phyloP scores from a whole-genome alignment of 2,113 vertebrate species.

The Emydocephalus ijimae region DNA sequence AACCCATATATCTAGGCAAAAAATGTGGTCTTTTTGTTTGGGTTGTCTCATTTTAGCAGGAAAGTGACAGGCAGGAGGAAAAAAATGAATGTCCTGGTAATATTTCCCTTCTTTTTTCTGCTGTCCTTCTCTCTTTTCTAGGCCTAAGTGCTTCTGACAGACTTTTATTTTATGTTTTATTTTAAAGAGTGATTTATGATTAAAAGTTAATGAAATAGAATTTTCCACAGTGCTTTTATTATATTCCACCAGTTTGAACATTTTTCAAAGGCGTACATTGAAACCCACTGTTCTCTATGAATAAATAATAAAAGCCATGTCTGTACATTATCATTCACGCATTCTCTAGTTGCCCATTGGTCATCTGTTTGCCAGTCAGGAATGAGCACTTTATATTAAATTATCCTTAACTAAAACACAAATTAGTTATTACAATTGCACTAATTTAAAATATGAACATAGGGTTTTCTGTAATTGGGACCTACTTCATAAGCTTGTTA shows the following conservation, averaged over 20 bases:
- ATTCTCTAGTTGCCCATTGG: slow-evolving; percentile 81
- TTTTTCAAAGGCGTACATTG: slow-evolving; percentile 91
- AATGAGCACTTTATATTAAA: slow-evolving; percentile 62
- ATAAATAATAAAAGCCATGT: slow-evolving; percentile 88
- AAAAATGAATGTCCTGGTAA: slow-evolving; percentile 52
- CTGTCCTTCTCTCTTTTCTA: slow-evolving; percentile 76
- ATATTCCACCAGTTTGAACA: slow-evolving; percentile 89
- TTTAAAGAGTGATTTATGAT: slow-evolving; percentile 90
- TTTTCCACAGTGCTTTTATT: slow-evolving; percentile 87
- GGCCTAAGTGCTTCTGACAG: slow-evolving; percentile 88
- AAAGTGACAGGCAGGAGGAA: slow-evolving; percentile 54
- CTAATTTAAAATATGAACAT: slow-evolving; percentile 33
- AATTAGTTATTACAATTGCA: slow-evolving; percentile 51
- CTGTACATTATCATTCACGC: slow-evolving; percentile 83
- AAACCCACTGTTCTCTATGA: slow-evolving; percentile 92
- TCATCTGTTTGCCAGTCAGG: slow-evolving; percentile 64
- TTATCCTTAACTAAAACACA: slow-evolving; percentile 57
- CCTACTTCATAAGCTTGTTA: background rate
- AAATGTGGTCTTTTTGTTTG: slow-evolving; percentile 46
- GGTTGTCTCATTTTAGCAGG: slow-evolving; percentile 36
- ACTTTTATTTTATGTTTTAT: slow-evolving; percentile 89
- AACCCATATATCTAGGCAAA: slow-evolving; percentile 29
- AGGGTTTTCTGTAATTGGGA: background rate
- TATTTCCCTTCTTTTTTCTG: slow-evolving; percentile 75
- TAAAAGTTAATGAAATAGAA: slow-evolving; percentile 93